Evolutionary conservation across 2,113 vertebrate species (phyloP).

Genomic region (Gymnarchus niloticus): DNA sequence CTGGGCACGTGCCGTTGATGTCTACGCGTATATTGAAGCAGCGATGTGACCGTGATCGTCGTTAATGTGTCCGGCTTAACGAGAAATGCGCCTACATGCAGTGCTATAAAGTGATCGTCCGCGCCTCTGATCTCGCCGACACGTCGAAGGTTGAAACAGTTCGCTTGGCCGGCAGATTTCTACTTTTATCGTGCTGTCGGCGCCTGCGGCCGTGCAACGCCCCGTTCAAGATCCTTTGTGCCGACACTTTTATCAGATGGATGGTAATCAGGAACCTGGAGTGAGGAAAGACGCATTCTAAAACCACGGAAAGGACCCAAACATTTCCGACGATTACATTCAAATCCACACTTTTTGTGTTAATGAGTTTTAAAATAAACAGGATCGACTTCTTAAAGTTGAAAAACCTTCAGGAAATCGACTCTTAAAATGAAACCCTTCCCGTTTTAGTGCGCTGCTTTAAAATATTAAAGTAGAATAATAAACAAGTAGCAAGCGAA

Average conservation of each 20-base stretch:
- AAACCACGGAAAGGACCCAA: constrained; percentile 28
- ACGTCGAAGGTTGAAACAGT: not conserved
- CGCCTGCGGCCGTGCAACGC: constrained; percentile 23
- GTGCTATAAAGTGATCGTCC: not conserved
- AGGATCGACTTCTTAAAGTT: not conserved
- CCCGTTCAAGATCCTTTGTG: constrained; percentile 39
- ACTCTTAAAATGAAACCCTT: not conserved
- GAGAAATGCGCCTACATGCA: not conserved
- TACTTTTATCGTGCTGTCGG: not conserved
- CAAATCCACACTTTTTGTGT: not conserved
- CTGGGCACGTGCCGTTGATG: not conserved
- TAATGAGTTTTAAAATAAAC: not conserved
- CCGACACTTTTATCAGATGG: constrained; percentile 34
- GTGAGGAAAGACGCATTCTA: constrained; percentile 36
- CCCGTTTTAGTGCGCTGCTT: not conserved
- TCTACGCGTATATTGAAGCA: not conserved
- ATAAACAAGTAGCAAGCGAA: not conserved
- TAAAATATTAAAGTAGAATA: not conserved
- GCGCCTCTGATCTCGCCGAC: not conserved
- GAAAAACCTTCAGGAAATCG: too few species aligned
- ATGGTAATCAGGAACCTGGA: not conserved
- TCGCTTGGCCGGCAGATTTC: not conserved
- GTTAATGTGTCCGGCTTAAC: not conserved
- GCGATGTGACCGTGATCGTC: not conserved
- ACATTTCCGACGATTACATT: constrained; percentile 14